Conservation (phyloP, 2,888 invertebrate species). For the Hipparchia sbordonii region DNA sequence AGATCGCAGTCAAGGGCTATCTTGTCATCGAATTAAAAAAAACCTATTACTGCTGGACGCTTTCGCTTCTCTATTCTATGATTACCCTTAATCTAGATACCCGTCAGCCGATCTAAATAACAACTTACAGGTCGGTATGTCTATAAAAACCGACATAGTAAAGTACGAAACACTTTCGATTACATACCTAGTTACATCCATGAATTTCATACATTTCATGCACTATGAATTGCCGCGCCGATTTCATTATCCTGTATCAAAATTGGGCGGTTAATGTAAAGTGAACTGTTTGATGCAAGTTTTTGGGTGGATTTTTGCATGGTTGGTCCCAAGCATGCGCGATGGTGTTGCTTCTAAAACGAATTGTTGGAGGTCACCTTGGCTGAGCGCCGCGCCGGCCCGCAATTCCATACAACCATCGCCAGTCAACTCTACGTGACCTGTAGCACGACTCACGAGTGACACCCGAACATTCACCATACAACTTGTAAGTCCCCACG, state of each 20-base stretch:
- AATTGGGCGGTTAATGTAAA: not conserved
- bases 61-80: too few relatives aligned
- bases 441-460: not conserved
- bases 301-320: slow-evolving; percentile 52
- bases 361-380: slow-evolving; percentile 75
- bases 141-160: not conserved
- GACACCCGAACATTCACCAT: not conserved
- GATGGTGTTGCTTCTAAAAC: slow-evolving; percentile 62
- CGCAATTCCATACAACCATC: slow-evolving; percentile 36
- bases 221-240: slow-evolving; percentile 13
- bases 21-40: too few relatives aligned
- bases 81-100: too few relatives aligned
- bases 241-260: slow-evolving; percentile 28
- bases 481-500: slow-evolving; percentile 4
- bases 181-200: not conserved
- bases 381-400: slow-evolving; percentile 44
- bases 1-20: too few relatives aligned
- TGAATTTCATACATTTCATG: slow-evolving; percentile 1
- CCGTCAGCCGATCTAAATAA: not conserved
- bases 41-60: too few relatives aligned
- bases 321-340: slow-evolving; percentile 65
- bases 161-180: not conserved
- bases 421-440: slow-evolving; percentile 27
- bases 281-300: slow-evolving; percentile 2
- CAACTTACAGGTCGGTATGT: not conserved